These are phyloP conservation scores for Dendroctonus valens DNA, from an alignment of 1,140 invertebrate species.

Conservation along the genomic window DNA sequence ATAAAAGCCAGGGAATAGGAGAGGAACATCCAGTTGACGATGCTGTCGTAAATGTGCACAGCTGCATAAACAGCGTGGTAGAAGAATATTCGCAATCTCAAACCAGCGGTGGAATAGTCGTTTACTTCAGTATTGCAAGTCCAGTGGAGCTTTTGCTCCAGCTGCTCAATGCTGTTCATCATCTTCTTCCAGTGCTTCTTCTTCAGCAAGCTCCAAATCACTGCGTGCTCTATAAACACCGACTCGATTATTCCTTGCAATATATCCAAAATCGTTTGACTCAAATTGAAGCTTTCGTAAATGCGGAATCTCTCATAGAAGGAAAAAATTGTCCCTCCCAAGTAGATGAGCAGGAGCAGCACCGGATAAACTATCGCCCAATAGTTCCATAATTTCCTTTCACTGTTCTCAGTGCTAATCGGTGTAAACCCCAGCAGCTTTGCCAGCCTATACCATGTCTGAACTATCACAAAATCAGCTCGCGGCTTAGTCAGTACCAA, in stretches of 20 bases:
- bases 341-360: slow-evolving; percentile 8
- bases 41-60: slow-evolving; percentile 16
- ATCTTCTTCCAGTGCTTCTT: slow-evolving; percentile 6
- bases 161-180: slow-evolving; percentile 1
- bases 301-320: slow-evolving; percentile 6
- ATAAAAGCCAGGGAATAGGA: slow-evolving; percentile 24
- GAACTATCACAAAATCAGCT: slow-evolving; percentile 5
- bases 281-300: slow-evolving; percentile 19
- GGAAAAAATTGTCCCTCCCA: slow-evolving; percentile 16
- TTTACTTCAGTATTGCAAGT: neutral
- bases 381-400: neutral
- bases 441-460: slow-evolving; percentile 8
- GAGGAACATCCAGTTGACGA: slow-evolving; percentile 13
- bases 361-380: slow-evolving; percentile 8
- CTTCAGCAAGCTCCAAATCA: slow-evolving; percentile 9
- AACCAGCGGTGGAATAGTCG: neutral
- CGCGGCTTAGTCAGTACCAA: neutral
- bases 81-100: slow-evolving; percentile 9
- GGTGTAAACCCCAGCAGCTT: slow-evolving; percentile 10
- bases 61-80: slow-evolving; percentile 10
- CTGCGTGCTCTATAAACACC: slow-evolving; percentile 13
- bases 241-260: slow-evolving; percentile 17
- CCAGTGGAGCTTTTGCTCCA: slow-evolving; percentile 14
- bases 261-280: slow-evolving; percentile 18
- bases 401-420: neutral